These are phyloP conservation scores for Scomber scombrus DNA, from an alignment of 2,113 vertebrate genomes.

Conservation along the genomic window DNA sequence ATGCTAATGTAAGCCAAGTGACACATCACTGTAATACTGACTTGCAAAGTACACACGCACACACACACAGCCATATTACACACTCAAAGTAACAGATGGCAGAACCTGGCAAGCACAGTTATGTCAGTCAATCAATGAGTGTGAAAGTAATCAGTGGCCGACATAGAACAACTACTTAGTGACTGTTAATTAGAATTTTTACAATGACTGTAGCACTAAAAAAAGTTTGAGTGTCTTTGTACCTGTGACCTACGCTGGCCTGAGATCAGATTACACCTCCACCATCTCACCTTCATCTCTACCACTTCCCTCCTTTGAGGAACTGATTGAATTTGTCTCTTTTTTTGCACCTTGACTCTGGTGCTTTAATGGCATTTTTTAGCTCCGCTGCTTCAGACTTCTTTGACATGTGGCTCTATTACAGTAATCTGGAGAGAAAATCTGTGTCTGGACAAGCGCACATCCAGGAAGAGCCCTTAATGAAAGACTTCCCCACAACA, in stretches of 20 bases:
- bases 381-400: slow-evolving; percentile 2
- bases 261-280: slow-evolving; percentile 22
- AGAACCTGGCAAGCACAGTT: slow-evolving; percentile 49
- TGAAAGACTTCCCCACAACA: slow-evolving; percentile 7
- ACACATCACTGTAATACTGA: slow-evolving; percentile 55
- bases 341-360: slow-evolving; percentile 18
- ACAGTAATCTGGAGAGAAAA: slow-evolving; percentile 17
- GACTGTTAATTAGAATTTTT: slow-evolving; percentile 7
- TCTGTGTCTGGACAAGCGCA: slow-evolving; percentile 17
- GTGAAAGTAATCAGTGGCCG: slow-evolving; percentile 22
- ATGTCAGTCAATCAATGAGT: slow-evolving; percentile 40
- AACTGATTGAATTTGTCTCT: slow-evolving; percentile 11
- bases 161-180: too few species aligned
- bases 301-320: neutral
- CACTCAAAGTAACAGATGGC: slow-evolving; percentile 60
- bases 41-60: slow-evolving; percentile 37
- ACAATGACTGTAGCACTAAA: neutral
- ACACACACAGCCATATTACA: slow-evolving; percentile 45
- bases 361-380: slow-evolving; percentile 6
- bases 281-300: slow-evolving; percentile 24
- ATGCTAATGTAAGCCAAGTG: slow-evolving; percentile 42
- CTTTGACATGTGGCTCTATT: slow-evolving; percentile 6
- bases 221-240: neutral
- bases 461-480: slow-evolving; percentile 31
- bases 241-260: neutral